Conservation (phyloP, 37 sponge, comb jelly and placozoan genomes). For the Bolinopsis microptera region DNA sequence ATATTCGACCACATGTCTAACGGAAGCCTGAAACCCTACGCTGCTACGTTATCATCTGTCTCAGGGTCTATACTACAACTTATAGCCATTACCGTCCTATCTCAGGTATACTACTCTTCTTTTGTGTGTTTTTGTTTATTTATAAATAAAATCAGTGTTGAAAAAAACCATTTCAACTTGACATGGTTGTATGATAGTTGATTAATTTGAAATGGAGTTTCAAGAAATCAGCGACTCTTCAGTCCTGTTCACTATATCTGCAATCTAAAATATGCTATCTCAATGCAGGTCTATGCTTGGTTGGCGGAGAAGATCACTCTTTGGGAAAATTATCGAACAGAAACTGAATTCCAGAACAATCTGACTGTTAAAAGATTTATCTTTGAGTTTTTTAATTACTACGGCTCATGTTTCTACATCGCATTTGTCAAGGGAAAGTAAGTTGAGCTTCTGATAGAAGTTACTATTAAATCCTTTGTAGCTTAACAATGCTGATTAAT, state of each 20-base stretch:
- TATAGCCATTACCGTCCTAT: constrained; percentile 1
- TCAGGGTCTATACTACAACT: not conserved
- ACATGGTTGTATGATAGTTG: no score
- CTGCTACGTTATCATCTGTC: not conserved
- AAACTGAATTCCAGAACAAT: constrained; percentile 90
- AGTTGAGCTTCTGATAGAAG: no score
- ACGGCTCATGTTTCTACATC: constrained; percentile 71
- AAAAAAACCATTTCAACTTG: no score
- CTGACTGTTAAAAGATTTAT: constrained; percentile 87
- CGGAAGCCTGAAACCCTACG: not conserved
- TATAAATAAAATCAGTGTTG: no score
- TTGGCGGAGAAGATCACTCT: constrained; percentile 75
- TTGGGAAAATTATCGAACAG: constrained; percentile 87
- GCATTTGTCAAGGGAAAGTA: constrained; percentile 70
- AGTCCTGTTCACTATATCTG: no score
- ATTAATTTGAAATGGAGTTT: no score
- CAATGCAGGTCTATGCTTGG: constrained; percentile 70
- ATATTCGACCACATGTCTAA: not conserved
- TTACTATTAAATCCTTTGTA: no score
- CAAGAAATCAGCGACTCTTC: no score
- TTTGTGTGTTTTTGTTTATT: no score
- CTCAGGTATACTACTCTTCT: not conserved
- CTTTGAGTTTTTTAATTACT: constrained; percentile 70
- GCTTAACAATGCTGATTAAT: no score
- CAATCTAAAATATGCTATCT: no score